A percentile compares a stretch with the other conserved stretches of the same genome.
Evolutionary conservation across 1,140 invertebrate species (phyloP).

Genomic region (Trichonephila clavipes): DNA sequence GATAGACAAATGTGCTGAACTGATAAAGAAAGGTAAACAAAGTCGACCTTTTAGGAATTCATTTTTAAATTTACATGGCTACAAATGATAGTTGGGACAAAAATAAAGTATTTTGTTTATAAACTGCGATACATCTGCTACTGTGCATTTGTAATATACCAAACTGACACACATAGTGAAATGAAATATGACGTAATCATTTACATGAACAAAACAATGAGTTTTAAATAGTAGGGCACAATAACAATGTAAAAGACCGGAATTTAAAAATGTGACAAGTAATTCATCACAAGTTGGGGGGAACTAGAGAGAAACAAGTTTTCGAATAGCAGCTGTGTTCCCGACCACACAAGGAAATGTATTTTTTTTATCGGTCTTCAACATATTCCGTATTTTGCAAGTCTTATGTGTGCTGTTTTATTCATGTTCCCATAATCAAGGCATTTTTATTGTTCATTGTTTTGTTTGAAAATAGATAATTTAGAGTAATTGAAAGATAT

Average conservation of each 20-base stretch:
- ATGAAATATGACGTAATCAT: slow-evolving; percentile 38
- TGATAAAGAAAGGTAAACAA: background rate
- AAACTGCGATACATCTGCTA: slow-evolving; percentile 4
- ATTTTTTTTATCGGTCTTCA: background rate
- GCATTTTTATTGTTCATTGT: background rate
- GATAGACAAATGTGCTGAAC: background rate
- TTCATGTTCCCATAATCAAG: background rate
- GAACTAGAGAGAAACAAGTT: slow-evolving; percentile 5
- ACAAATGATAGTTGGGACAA: background rate
- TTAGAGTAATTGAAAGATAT: background rate
- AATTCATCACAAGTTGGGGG: background rate
- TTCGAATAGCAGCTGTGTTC: background rate
- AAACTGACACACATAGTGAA: background rate
- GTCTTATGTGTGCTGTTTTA: background rate
- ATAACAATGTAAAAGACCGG: slow-evolving; percentile 21
- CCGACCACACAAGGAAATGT: background rate
- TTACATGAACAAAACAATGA: slow-evolving; percentile 8
- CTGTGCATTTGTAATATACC: slow-evolving; percentile 11
- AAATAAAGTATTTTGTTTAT: slow-evolving; percentile 15
- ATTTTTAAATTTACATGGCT: background rate
- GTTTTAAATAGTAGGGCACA: slow-evolving; percentile 18
- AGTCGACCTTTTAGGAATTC: background rate
- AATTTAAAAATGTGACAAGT: slow-evolving; percentile 11
- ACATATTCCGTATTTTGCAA: background rate
- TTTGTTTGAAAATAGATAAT: background rate